Conservation (phyloP, 2,797 vertebrate species). For the Garrulus glandarius region DNA sequence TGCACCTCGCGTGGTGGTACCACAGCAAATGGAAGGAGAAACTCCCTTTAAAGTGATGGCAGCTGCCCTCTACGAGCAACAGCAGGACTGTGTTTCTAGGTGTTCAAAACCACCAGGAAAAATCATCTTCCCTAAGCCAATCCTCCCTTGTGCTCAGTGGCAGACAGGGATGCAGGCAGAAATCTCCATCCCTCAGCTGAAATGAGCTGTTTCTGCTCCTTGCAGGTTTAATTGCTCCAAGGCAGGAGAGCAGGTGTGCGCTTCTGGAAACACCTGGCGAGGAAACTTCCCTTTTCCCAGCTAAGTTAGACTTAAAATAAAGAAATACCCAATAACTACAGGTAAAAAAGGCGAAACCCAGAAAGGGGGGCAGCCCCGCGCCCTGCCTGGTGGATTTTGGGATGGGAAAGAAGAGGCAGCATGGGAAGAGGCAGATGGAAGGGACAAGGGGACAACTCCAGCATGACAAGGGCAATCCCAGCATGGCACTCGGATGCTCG, state of each 20-base stretch:
- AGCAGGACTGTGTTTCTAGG: neutral
- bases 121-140: neutral
- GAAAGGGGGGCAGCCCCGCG: neutral
- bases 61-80: neutral
- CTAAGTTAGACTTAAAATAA: neutral
- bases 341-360: neutral
- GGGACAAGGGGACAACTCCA: neutral
- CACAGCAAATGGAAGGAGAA: slow-evolving; percentile 61
- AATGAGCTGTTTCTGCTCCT: neutral
- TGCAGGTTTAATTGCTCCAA: neutral
- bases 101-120: neutral
- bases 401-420: neutral
- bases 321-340: neutral
- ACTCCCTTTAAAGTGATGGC: slow-evolving; percentile 34
- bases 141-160: neutral
- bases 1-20: slow-evolving; percentile 24
- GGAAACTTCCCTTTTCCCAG: neutral
- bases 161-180: neutral
- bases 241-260: neutral
- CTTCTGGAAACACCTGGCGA: neutral
- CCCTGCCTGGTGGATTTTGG: neutral
- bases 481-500: neutral
- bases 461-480: neutral
- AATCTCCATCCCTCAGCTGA: neutral
- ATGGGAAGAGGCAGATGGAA: neutral